phyloP scores from a whole-genome alignment of 2,888 invertebrate species.

The Drosophila tripunctata region DNA sequence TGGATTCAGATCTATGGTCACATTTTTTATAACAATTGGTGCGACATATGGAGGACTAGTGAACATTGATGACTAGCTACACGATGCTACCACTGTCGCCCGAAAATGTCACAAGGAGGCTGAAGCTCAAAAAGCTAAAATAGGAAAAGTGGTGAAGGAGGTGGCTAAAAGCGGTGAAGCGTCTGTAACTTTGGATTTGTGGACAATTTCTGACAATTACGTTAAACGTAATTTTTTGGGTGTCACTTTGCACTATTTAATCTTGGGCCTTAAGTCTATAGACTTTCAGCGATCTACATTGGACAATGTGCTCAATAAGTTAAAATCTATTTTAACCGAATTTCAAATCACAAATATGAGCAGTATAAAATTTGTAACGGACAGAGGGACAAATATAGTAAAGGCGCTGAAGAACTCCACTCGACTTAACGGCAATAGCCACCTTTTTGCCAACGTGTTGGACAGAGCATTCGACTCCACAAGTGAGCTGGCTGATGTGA shows the following conservation, averaged over 20 bases:
- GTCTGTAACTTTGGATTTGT: constrained; percentile 40
- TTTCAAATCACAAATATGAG: neutral
- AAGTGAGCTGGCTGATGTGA: neutral
- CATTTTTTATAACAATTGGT: constrained; percentile 21
- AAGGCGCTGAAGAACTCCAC: constrained; percentile 2
- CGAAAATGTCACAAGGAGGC: too few relatives aligned
- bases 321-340: constrained; percentile 8
- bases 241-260: constrained; percentile 39
- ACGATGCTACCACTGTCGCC: constrained; percentile 4
- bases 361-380: constrained; percentile 16
- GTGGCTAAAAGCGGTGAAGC: neutral
- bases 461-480: constrained; percentile 3
- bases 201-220: constrained; percentile 47
- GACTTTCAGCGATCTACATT: constrained; percentile 12
- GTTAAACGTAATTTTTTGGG: constrained; percentile 18
- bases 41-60: constrained; percentile 29
- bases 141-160: too few relatives aligned
- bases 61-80: constrained; percentile 35
- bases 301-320: constrained; percentile 9
- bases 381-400: neutral
- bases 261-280: constrained; percentile 21
- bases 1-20: constrained; percentile 32
- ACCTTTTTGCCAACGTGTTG: constrained; percentile 5
- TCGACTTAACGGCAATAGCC: constrained; percentile 7
- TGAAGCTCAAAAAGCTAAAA: too few relatives aligned